phyloP scores from a whole-genome alignment of 2,797 vertebrate genomes.

The Kryptolebias ocellatus region DNA sequence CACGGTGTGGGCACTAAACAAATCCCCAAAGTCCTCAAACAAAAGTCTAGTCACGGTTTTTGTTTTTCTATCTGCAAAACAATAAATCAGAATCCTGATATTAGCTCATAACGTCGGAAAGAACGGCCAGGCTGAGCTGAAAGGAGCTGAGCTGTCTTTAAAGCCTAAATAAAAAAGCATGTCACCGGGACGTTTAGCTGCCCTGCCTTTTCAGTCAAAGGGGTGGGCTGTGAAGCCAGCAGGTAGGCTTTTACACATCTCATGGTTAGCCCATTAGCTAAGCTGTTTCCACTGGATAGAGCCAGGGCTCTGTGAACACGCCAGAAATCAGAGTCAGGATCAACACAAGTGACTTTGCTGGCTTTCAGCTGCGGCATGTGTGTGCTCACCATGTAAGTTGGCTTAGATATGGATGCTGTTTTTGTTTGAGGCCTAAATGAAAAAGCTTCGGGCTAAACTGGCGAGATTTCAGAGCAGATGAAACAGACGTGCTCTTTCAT shows the following conservation, averaged over 20 bases:
- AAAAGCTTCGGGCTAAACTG: constrained; percentile 45
- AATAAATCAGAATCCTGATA: constrained; percentile 40
- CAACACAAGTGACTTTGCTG: constrained; percentile 70
- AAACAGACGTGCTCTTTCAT: constrained; percentile 28
- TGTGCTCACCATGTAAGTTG: constrained; percentile 58
- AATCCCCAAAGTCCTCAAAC: constrained; percentile 41
- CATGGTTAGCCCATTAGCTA: constrained; percentile 76
- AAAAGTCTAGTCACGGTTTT: constrained; percentile 43
- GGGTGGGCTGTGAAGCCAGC: constrained; percentile 65
- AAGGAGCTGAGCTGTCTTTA: constrained; percentile 39
- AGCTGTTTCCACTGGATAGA: constrained; percentile 58
- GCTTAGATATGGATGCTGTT: constrained; percentile 48
- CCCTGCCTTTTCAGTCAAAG: constrained; percentile 56
- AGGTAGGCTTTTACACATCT: constrained; percentile 77
- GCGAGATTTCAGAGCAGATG: constrained; percentile 30
- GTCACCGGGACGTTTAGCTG: constrained; percentile 48
- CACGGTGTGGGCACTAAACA: constrained; percentile 45
- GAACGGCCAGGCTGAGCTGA: constrained; percentile 32
- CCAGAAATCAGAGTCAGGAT: constrained; percentile 67
- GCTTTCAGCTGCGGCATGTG: constrained; percentile 56
- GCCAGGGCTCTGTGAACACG: constrained; percentile 58
- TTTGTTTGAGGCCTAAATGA: constrained; percentile 44
- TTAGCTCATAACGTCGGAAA: constrained; percentile 29
- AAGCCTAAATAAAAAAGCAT: constrained; percentile 62
- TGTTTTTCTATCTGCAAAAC: constrained; percentile 38